Base-by-base conservation (phyloP, 2,888 invertebrate genomes). In the Saturnia japonica region DNA sequence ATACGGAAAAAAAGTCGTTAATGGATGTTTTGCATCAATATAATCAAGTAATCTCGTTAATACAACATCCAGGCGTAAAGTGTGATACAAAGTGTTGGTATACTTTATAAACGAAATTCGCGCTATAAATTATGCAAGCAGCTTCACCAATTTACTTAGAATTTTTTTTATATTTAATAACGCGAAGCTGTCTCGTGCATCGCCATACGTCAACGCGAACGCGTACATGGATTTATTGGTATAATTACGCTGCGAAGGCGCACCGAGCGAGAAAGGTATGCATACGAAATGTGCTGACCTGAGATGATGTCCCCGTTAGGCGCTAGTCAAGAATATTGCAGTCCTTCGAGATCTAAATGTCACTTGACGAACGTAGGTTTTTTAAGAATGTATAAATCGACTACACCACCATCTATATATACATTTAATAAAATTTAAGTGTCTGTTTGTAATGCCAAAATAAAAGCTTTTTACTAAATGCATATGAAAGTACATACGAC, bases 231-330 rank as follows among this genome's bases (percentile, higher is more conserved):
- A 74, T 74, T 74, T 75, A 74, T 75, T 68, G 73, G 40, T 57
- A 68, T 71, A 70, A 74, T 74, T 75, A 73, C 68, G 66, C 66
- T 70, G 45, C 70, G 70, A 70, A 45, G 51, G 25, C 69, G 73
- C 69, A 72, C 70, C 72, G 72, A 72, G 71, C 43, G 68, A 42
- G 47, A 68, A 67, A 54, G 43, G 68, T 71, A 72, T 71, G 70
- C 71, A 71, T 72, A 72, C 72, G 69, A 72, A 69, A 71, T 69
- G 76, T 73, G 74, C n/a, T n/a, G n/a, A n/a, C n/a, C n/a, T n/a
- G 54, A 57, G 51, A 70, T 67, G 67, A 70, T 67, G 64, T 40
- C n/a, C 40, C 64, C 64, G 40, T 64, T 64, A 40, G 3, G 40
- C 34, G 64, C 40, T 64, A 40, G 64, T n/a, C 64, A 40, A 64